Percentiles rank a stretch among this genome's conserved stretches.
Conservation (phyloP, 2,797 vertebrate species). For the Sebastes iracundus region DNA sequence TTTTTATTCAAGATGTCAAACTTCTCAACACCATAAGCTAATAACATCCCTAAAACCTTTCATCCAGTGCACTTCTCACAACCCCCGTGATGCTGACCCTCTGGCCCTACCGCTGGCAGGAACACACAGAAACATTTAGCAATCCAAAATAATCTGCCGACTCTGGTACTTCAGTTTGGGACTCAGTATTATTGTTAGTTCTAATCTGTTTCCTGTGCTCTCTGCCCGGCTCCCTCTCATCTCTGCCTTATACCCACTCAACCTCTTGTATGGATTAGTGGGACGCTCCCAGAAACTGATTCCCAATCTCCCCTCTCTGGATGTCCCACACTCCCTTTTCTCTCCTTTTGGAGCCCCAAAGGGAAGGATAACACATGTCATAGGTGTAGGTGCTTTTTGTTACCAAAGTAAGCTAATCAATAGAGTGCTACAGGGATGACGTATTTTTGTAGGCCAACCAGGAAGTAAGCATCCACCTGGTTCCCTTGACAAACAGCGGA, state of each 20-base stretch:
- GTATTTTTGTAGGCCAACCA: too few species aligned
- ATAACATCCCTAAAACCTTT: slow-evolving; percentile 17
- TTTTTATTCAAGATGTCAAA: background rate
- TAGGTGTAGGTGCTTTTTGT: background rate
- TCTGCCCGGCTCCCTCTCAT: slow-evolving; percentile 48
- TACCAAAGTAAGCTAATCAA: too few species aligned
- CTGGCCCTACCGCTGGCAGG: background rate
- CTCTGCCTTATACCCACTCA: slow-evolving; percentile 53
- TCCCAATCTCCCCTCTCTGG: slow-evolving; percentile 8
- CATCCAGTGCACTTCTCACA: slow-evolving; percentile 19
- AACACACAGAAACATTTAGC: slow-evolving; percentile 31
- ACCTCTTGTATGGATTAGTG: slow-evolving; percentile 58
- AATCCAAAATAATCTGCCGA: slow-evolving; percentile 61
- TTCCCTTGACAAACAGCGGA: too few species aligned
- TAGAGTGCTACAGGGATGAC: too few species aligned
- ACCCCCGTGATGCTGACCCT: slow-evolving; percentile 10
- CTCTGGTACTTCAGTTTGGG: slow-evolving; percentile 41
- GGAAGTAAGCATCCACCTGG: too few species aligned
- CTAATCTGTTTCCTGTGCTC: slow-evolving; percentile 64
- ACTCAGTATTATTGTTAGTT: slow-evolving; percentile 52
- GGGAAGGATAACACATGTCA: background rate
- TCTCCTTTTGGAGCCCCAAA: background rate
- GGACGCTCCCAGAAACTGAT: slow-evolving; percentile 34
- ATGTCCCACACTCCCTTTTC: background rate
- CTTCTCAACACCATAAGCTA: background rate